Evolutionary conservation across 1,140 invertebrate genomes (phyloP).

Genomic region (Panagrolaimus sp.): DNA sequence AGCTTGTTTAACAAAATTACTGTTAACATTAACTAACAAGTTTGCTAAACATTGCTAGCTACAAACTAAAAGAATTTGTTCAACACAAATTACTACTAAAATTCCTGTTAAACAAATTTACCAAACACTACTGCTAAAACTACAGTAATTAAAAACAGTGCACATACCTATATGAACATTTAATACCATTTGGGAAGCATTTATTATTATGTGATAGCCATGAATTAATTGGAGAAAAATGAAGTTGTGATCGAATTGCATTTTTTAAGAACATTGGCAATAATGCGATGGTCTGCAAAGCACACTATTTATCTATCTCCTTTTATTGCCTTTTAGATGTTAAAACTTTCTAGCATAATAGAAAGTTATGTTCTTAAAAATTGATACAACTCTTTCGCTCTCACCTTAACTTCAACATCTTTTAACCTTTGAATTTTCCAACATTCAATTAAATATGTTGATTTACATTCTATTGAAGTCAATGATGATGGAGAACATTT

Average conservation of each 20-base stretch:
- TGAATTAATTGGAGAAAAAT: conserved; percentile 87
- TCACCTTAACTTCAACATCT: conserved; percentile 18
- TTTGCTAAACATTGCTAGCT: too few species aligned
- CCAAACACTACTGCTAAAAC: too few species aligned
- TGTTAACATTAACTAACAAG: too few species aligned
- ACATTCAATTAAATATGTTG: conserved; percentile 7
- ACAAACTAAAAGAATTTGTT: too few species aligned
- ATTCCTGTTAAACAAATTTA: too few species aligned
- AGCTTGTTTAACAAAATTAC: too few species aligned
- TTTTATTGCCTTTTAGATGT: too few species aligned
- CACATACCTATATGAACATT: conserved; percentile 16
- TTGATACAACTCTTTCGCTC: neutral
- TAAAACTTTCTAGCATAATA: too few species aligned
- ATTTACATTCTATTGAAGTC: neutral
- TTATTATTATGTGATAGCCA: conserved; percentile 67
- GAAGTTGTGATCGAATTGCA: conserved; percentile 86
- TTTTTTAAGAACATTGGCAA: conserved; percentile 66
- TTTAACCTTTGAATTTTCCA: conserved; percentile 22
- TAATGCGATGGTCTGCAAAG: conserved; percentile 27
- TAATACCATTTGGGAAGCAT: conserved; percentile 58
- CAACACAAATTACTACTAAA: too few species aligned
- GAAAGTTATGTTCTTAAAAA: too few species aligned
- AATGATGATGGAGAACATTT: too few species aligned
- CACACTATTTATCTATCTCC: conserved; percentile 23
- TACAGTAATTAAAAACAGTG: neutral